Evolutionary conservation across 2,888 invertebrate genomes (phyloP), one percentile per base, ranked within the genome.

Genomic region (Xiphydria camelus): DNA sequence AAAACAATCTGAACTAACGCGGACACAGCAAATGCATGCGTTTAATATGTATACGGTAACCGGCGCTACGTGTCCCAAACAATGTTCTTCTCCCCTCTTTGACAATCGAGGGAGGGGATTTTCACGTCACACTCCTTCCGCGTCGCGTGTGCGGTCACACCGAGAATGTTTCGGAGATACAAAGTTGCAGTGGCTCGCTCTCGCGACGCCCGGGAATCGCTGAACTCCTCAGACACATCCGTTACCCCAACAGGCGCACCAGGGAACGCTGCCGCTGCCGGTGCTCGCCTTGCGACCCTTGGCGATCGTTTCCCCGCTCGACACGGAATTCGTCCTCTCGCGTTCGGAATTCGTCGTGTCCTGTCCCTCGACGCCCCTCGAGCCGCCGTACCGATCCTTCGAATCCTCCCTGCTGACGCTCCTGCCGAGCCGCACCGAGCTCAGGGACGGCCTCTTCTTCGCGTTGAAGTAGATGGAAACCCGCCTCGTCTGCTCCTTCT

Each of bases 201-300:
- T n/a, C n/a, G n/a, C n/a, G n/a, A n/a, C n/a, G n/a, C n/a, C n/a
- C n/a, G n/a, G n/a, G n/a, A n/a, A n/a, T n/a, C n/a, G n/a, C n/a
- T n/a, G n/a, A n/a, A n/a, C n/a, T n/a, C n/a, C 26, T 14, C 76
- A 86, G 39, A 87, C 77, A 70, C 90, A 90, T 0, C 89, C 89
- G 54, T 89, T 89, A 0, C 90, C 89, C 89, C 89, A 90, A 58
- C 90, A 90, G 0, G 88, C 89, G 64, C 89, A 90, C 89, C 90
- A 90, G 0, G 89, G 90, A 56, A 90, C 85, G 60, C 83, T 87
- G 7, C 82, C 85, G 1, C 87, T 86, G 31, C 85, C 80, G 39
- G 83, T 83, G 44, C 87, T 81, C 47, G 83, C 79, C 64, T 86
- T 87, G 62, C 85, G 79, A 1, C 80, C 79, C 59, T 83, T 83